Evolutionary conservation across 35 echinoderm and acorn worm genomes (phyloP).

Genomic region (Heliocidaris erythrogramma): DNA sequence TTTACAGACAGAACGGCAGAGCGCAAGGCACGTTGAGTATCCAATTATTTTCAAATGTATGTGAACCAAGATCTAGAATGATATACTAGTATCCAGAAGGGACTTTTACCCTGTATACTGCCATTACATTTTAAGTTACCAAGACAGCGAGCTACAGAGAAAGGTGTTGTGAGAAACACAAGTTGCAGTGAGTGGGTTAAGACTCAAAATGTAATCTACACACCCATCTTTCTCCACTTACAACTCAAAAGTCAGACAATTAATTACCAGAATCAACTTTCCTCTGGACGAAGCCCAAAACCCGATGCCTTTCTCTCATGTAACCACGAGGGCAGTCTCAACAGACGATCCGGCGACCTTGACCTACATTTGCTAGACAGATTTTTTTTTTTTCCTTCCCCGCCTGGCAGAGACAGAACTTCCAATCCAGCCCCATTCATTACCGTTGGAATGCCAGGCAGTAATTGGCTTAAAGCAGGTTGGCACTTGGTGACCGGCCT

Average conservation of each 20-base stretch:
- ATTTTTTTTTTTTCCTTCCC: background rate
- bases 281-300: background rate
- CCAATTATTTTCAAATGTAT: too few species aligned
- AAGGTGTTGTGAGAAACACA: background rate
- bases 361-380: background rate
- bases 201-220: background rate
- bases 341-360: background rate
- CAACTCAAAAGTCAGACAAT: background rate
- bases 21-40: too few species aligned
- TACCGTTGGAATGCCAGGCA: background rate
- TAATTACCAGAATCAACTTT: background rate
- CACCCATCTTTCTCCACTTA: background rate
- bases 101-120: too few species aligned
- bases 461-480: background rate
- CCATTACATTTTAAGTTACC: too few species aligned
- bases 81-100: too few species aligned
- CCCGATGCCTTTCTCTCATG: background rate
- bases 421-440: background rate
- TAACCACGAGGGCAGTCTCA: background rate
- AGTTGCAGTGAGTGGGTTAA: background rate
- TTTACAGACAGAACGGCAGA: too few species aligned
- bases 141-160: too few species aligned
- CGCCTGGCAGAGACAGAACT: background rate
- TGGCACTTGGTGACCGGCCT: background rate
- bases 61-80: too few species aligned